Conservation (phyloP, 1,140 invertebrate species). For the Drosophila navojoa region DNA sequence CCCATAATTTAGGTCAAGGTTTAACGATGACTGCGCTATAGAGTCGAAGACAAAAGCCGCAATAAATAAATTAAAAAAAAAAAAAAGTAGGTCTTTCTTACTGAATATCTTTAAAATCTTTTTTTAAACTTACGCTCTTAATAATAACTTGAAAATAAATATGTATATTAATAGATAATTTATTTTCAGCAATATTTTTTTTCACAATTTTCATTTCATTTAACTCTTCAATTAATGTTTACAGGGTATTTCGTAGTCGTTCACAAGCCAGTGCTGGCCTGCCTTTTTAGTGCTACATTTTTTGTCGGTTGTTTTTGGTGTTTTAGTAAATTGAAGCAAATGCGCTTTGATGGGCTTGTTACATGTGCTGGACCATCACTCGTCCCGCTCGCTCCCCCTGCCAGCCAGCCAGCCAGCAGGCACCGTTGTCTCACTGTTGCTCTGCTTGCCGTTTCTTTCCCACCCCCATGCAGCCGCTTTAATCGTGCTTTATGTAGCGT, state of each 20-base stretch:
- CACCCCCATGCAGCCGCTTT: slow-evolving; percentile 30
- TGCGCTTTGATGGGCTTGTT: slow-evolving; percentile 77
- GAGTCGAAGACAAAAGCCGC: too few relatives aligned
- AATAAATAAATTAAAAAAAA: too few relatives aligned
- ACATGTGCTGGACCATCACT: slow-evolving; percentile 48
- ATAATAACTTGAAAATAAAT: too few relatives aligned
- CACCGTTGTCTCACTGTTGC: not conserved
- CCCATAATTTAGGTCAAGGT: too few relatives aligned
- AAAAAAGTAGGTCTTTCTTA: too few relatives aligned
- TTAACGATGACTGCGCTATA: too few relatives aligned
- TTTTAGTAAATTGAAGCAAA: slow-evolving; percentile 83
- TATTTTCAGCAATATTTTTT: too few relatives aligned
- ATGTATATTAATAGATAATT: too few relatives aligned
- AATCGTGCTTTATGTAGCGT: slow-evolving; percentile 83
- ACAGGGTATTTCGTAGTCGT: slow-evolving; percentile 13
- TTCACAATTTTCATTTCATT: too few relatives aligned
- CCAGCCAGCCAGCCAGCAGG: not conserved
- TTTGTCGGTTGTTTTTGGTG: slow-evolving; percentile 58
- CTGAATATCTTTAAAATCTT: too few relatives aligned
- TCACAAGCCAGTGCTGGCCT: not conserved
- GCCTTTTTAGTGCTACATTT: slow-evolving; percentile 35
- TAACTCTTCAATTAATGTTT: not conserved
- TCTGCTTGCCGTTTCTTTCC: not conserved
- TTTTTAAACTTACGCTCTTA: too few relatives aligned
- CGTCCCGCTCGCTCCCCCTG: not conserved